A percentile compares a stretch with the other conserved stretches of the same genome.
Evolutionary conservation across 2,888 invertebrate genomes (phyloP).

Genomic region (Dysmachus trigonus): DNA sequence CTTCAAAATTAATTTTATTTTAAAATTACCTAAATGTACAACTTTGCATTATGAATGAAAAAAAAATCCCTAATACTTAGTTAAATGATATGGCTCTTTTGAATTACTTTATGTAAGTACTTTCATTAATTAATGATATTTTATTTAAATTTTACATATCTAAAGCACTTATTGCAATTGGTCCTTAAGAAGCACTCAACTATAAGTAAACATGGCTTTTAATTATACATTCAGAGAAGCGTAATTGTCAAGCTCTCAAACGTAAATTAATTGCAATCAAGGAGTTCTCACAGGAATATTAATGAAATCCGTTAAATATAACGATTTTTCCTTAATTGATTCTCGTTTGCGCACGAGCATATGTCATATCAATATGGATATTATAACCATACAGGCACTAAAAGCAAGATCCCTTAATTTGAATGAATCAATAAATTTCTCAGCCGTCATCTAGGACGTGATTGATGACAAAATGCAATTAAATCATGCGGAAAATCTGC

Average conservation of each 20-base stretch:
- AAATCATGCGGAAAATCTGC: not conserved
- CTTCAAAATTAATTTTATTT: not conserved
- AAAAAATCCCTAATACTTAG: not conserved
- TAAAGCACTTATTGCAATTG: not conserved
- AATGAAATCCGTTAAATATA: not conserved
- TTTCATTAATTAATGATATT: not conserved
- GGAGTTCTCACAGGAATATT: not conserved
- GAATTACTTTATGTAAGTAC: not conserved
- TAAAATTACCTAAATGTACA: not conserved
- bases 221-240: not conserved
- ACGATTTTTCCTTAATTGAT: not conserved
- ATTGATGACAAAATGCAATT: not conserved
- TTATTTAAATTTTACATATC: not conserved
- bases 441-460: not conserved
- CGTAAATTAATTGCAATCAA: not conserved
- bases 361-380: not conserved
- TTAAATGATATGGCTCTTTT: not conserved
- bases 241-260: not conserved
- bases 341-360: not conserved
- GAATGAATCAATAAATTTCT: not conserved
- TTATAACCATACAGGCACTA: not conserved
- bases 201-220: not conserved
- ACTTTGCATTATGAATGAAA: not conserved
- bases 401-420: not conserved
- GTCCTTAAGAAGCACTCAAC: not conserved